Base-by-base conservation (phyloP, 2,113 vertebrate species). In the Lates calcarifer region DNA sequence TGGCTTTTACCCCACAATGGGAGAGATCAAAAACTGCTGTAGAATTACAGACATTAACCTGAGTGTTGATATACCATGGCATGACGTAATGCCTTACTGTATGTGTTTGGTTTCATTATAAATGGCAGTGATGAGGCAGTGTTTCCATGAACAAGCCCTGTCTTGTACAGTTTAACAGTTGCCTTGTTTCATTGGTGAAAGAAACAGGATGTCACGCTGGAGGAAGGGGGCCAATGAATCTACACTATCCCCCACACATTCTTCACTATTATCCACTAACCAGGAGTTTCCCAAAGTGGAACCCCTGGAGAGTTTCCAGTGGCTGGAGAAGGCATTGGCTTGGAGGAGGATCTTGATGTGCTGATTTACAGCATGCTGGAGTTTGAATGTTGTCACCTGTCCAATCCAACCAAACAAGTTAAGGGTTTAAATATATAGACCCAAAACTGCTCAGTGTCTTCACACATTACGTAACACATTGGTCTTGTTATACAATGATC, bases 171-270 rank as follows among this genome's bases (percentile, higher is more conserved):
- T 75, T 86, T 65, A 57, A 63, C 51, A 63, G 68, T 63, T 58
- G 41, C 67, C 56, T 84, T 68, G 64, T 82, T 82, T 64, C 49
- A 39, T 31, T 73, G 81, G 79, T 69, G 55, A 79, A 58, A 67
- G 78, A 79, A 61, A 72, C 58, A 35, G 43, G 64, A 85, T 77
- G 79, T 81, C 82, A 78, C 65, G 49, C 13, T 55, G 61, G 53
- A 77, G 77, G 68, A 82, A 80, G 86, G 63, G 77, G 83, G 35
- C 60, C 58, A 80, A 85, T 83, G 83, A 60, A 85, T 81, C 80
- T 63, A 31, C 74, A 79, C 41, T 41, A 7, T 1, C 28, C 18
- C 20, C 22, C 64, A 33, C 20, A 71, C 61, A 89, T 60, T 82
- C 62, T 66, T 77, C 65, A 71, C 60, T 66, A 20, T 65, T 63